Evolutionary conservation across 2,888 invertebrate species (phyloP), one percentile per base, ranked within the genome.

Genomic region (Protonemura montana): DNA sequence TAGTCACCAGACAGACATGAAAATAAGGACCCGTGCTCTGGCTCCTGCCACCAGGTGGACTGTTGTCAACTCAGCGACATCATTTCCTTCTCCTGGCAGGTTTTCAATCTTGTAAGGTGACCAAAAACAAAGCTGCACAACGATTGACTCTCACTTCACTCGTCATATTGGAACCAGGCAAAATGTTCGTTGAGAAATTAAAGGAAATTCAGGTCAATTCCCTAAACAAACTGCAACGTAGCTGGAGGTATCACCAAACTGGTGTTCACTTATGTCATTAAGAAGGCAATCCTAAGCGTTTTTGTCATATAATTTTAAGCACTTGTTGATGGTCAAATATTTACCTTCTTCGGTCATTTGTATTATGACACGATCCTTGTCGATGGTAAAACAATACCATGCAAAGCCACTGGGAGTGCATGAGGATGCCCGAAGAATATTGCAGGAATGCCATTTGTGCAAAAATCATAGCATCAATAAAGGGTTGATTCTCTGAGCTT

Each of bases 261-360:
- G 59, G 59, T 59, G 59, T 59, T 13, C 59, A 59, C 59, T 21
- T 59, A 59, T 59, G 59, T n/a, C 26, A 84, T 84, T 76, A 84
- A 27, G 59, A 28, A 2, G 59, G 42, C 76, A 84, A 76, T 84
- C 84, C 76, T 84, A 84, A 84, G 76, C 76, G 76, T 3, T 59
- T 84, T 84, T 84, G 84, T 59, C 84, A 84, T 76, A 81, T 81
- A 81, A 28, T 81, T 29, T 81, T 30, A 81, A 81, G 7, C 28
- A 29, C 81, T 30, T n/a, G n/a, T 30, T 81, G 13, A 81, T 28
- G 30, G 7, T 28, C n/a, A 81, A 81, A 81, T 81, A 81, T 81
- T 81, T 81, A 30, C 30, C 81, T 30, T 21, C 59, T 59, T 59
- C 21, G 59, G 30, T n/a, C 81, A 81, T 30, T 81, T 81, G 30